Conservation (phyloP, 1,140 invertebrate genomes). For the silkworm (Bombyx mori) region DNA sequence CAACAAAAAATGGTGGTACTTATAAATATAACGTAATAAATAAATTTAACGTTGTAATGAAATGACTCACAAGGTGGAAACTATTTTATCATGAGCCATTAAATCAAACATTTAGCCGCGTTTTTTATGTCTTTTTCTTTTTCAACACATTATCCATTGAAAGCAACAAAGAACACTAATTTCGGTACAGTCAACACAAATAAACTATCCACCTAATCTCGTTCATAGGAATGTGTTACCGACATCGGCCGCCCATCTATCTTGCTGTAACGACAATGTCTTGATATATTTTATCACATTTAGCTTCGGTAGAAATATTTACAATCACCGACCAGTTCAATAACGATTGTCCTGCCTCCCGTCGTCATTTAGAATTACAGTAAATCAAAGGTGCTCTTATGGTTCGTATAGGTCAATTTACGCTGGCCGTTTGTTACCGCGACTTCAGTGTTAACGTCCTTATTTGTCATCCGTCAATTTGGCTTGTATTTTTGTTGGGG, state of each 20-base stretch:
- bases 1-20: too few species aligned
- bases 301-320: conserved; percentile 59
- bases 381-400: conserved; percentile 8
- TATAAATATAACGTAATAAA: too few species aligned
- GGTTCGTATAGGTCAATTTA: conserved; percentile 22
- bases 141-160: conserved; percentile 16
- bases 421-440: conserved; percentile 31
- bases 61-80: too few species aligned
- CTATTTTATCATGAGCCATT: too few species aligned
- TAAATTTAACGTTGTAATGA: too few species aligned
- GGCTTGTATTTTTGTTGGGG: conserved; percentile 61
- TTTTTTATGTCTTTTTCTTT: background rate
- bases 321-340: conserved; percentile 33
- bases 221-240: conserved; percentile 54
- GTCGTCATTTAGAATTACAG: conserved; percentile 1
- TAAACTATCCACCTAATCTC: conserved; percentile 29
- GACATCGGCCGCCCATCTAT: conserved; percentile 49
- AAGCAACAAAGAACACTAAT: conserved; percentile 38
- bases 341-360: conserved; percentile 22
- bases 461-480: conserved; percentile 71
- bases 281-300: conserved; percentile 67
- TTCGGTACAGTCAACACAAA: conserved; percentile 21
- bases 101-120: too few species aligned
- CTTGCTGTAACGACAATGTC: conserved; percentile 63
- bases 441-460: conserved; percentile 57